These are phyloP conservation scores for Slavum lentiscoides DNA, from an alignment of 2,888 invertebrate species.

Conservation along the genomic window DNA sequence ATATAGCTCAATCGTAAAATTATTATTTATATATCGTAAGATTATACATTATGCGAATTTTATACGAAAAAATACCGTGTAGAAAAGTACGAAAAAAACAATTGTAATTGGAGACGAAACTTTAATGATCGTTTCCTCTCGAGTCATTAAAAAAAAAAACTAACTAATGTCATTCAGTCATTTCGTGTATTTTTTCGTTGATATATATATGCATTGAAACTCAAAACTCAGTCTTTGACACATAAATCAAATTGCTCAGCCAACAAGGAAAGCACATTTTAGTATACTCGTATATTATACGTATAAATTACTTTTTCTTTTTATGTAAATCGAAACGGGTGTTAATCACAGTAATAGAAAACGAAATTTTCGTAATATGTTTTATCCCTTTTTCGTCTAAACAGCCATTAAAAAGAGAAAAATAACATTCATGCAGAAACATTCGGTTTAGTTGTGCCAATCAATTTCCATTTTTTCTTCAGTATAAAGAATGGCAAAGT, in stretches of 20 bases:
- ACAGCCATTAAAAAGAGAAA: background rate
- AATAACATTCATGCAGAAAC: constrained; percentile 1
- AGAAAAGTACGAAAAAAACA: no score
- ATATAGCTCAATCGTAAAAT: no score
- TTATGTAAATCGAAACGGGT: background rate
- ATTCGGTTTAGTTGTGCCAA: background rate
- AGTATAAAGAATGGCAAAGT: background rate
- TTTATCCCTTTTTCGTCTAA: background rate
- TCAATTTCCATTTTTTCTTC: constrained; percentile 26
- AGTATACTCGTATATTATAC: background rate
- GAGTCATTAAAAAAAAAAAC: background rate
- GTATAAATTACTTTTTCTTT: background rate
- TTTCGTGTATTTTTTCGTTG: background rate
- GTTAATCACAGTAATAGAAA: background rate
- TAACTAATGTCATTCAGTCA: background rate
- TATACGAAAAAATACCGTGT: no score
- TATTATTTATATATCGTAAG: no score
- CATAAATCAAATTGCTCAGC: background rate
- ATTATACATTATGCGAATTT: no score
- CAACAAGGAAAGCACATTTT: constrained; percentile 9
- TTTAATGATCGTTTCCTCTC: no score
- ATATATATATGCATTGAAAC: background rate
- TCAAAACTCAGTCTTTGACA: constrained; percentile 5
- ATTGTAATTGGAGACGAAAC: no score
- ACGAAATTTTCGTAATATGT: background rate